A percentile compares a stretch with the other conserved stretches of the same genome.
phyloP scores from a whole-genome alignment of 2,888 invertebrate species.

The Aquatica leii region DNA sequence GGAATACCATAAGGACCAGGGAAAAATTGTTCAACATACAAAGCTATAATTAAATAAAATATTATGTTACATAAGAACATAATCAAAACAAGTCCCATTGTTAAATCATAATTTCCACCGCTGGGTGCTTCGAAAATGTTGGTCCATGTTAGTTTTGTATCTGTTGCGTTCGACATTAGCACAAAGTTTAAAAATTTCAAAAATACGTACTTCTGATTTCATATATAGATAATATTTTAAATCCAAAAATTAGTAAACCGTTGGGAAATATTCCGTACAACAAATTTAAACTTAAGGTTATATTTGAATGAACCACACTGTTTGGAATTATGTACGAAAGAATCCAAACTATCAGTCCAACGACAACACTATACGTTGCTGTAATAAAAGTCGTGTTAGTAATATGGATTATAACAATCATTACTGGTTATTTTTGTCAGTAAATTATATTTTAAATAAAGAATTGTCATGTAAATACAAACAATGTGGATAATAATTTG shows the following conservation, averaged over 20 bases:
- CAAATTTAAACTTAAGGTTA: no score
- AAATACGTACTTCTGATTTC: slow-evolving; percentile 52
- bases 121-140: slow-evolving; percentile 58
- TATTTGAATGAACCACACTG: no score
- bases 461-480: no score
- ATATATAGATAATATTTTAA: slow-evolving; percentile 51
- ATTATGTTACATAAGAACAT: slow-evolving; percentile 63
- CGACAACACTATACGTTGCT: no score
- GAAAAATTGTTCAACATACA: slow-evolving; percentile 66
- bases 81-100: slow-evolving; percentile 57
- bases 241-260: slow-evolving; percentile 55
- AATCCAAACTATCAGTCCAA: no score
- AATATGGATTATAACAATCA: no score
- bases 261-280: slow-evolving; percentile 57
- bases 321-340: no score
- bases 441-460: no score
- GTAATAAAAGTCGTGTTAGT: no score
- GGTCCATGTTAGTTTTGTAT: slow-evolving; percentile 60
- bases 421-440: no score
- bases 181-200: not conserved
- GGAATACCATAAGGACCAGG: slow-evolving; percentile 72
- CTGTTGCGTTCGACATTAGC: no score
- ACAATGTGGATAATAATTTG: no score
- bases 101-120: slow-evolving; percentile 51
- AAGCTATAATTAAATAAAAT: slow-evolving; percentile 65